A percentile compares a stretch with the other conserved stretches of the same genome.
Evolutionary conservation across 64 coral and sea anemone genomes (phyloP).

Genomic region (Hydrozoanthus tunicans): DNA sequence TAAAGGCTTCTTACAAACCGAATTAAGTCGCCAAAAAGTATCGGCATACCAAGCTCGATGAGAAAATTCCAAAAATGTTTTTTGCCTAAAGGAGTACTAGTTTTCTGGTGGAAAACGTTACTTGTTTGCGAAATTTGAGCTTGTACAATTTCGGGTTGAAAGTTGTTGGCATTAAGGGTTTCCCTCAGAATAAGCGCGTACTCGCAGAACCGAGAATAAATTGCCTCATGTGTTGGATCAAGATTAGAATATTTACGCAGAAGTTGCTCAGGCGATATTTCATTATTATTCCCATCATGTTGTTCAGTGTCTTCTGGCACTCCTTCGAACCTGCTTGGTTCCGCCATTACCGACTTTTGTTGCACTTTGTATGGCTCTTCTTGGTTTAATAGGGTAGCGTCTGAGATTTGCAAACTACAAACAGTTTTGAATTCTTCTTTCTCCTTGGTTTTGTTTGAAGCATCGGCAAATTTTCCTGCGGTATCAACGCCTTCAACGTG

Average conservation of each 20-base stretch:
- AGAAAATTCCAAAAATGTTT: background rate
- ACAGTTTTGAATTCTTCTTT: background rate
- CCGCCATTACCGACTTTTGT: background rate
- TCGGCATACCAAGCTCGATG: background rate
- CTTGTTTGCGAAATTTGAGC: no score
- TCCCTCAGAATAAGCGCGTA: background rate
- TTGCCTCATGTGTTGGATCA: background rate
- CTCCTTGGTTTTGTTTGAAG: background rate
- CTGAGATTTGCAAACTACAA: background rate
- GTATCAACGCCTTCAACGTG: background rate
- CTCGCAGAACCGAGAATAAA: background rate
- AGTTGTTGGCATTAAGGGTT: constrained; percentile 1
- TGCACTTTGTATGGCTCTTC: background rate
- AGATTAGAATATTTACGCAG: background rate
- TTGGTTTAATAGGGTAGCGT: background rate
- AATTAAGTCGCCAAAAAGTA: background rate
- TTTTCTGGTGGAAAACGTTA: no score
- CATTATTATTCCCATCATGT: background rate
- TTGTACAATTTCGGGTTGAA: background rate
- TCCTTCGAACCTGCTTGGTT: background rate
- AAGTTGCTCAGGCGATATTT: background rate
- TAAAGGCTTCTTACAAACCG: background rate
- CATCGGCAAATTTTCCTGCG: background rate
- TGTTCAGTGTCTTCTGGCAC: background rate
- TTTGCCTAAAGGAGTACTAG: background rate